Evolutionary conservation across 2,888 invertebrate species (phyloP).

Genomic region (Sarcophaga caerulescens): DNA sequence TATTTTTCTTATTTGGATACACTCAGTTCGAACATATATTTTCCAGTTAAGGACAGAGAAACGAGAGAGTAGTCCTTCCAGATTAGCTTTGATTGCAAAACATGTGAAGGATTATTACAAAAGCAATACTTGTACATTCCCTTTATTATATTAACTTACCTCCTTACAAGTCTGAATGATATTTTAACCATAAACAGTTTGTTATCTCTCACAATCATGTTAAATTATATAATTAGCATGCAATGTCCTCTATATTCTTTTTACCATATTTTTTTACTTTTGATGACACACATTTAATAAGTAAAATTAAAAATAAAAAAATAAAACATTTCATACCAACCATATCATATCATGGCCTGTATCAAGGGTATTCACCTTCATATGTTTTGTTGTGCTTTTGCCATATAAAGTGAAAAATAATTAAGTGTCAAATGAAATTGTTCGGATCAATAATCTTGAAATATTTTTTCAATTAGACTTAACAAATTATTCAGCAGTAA

Average conservation of each 20-base stretch:
- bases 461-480: constrained; percentile 41
- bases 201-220: too few species aligned
- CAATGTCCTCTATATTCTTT: background rate
- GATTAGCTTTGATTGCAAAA: too few species aligned
- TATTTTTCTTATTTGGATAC: too few species aligned
- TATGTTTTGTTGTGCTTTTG: background rate
- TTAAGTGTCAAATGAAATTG: background rate
- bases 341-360: background rate
- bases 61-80: too few species aligned
- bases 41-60: too few species aligned
- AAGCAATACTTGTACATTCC: too few species aligned
- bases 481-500: constrained; percentile 34
- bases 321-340: background rate
- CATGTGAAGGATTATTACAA: too few species aligned
- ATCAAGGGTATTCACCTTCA: constrained; percentile 11
- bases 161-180: too few species aligned
- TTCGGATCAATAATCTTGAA: constrained; percentile 34
- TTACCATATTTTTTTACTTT: background rate
- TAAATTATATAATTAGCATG: background rate
- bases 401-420: background rate
- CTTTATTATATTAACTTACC: too few species aligned
- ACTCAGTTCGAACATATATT: too few species aligned
- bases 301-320: background rate
- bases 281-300: background rate
- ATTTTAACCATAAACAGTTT: too few species aligned